phyloP scores from a whole-genome alignment of 2,888 invertebrate species.

The Thera britannica region DNA sequence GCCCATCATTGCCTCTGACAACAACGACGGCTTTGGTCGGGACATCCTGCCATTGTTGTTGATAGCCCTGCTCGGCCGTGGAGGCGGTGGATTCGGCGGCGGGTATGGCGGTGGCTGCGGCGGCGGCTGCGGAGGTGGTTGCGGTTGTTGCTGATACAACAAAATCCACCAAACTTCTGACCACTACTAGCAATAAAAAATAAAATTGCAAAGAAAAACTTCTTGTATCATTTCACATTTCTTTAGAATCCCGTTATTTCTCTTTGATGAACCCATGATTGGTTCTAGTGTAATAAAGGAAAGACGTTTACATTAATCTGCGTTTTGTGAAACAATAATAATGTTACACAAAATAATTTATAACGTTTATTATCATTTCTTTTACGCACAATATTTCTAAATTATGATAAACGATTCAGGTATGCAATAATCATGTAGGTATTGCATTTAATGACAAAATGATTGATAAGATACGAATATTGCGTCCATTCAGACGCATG shows the following conservation, averaged over 20 bases:
- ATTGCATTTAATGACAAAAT: conserved; percentile 17
- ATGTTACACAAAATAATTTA: background rate
- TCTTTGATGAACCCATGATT: background rate
- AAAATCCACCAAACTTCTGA: conserved; percentile 1
- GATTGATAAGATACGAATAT: conserved; percentile 23
- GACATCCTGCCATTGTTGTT: conserved; percentile 37
- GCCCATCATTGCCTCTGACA: conserved; percentile 27
- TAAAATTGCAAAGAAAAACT: conserved; percentile 9
- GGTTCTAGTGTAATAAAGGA: background rate
- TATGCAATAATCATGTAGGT: background rate
- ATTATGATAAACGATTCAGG: background rate
- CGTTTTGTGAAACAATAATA: background rate
- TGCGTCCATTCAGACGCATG: conserved; percentile 4
- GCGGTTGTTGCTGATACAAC: conserved; percentile 34
- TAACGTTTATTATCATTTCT: background rate
- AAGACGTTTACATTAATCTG: background rate
- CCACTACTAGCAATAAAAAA: conserved; percentile 6
- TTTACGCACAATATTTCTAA: background rate
- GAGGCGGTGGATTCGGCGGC: conserved; percentile 34
- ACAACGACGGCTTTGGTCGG: conserved; percentile 22
- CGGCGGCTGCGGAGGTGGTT: conserved; percentile 40
- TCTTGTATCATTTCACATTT: background rate
- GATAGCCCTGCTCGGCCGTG: conserved; percentile 35
- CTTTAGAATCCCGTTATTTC: background rate
- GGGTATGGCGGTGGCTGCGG: conserved; percentile 43